Evolutionary conservation across 2,888 invertebrate genomes (phyloP).

Genomic region (Pardosa pseudoannulata): DNA sequence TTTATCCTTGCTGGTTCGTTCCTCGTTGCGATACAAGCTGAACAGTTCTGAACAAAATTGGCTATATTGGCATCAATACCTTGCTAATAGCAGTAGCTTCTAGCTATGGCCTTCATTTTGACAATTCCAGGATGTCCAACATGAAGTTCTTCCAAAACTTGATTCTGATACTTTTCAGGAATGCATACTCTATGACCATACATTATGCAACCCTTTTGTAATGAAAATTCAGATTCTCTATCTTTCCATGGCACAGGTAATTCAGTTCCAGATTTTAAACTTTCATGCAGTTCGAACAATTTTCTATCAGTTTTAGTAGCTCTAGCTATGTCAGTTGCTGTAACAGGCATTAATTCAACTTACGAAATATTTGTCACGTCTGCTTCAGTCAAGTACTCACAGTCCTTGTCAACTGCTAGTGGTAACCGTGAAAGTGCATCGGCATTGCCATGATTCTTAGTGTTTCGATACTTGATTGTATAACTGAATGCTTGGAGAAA

Average conservation of each 20-base stretch:
- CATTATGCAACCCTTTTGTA: too few species aligned
- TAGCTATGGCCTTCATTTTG: too few species aligned
- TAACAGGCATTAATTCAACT: constrained; percentile 46
- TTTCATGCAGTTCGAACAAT: constrained; percentile 53
- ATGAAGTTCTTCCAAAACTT: too few species aligned
- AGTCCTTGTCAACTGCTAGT: constrained; percentile 44
- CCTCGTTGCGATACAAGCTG: constrained; percentile 33
- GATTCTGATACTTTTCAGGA: too few species aligned
- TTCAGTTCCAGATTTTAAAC: too few species aligned
- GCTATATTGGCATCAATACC: too few species aligned
- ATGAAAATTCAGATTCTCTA: too few species aligned
- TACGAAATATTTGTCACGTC: constrained; percentile 50
- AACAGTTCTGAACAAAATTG: constrained; percentile 41
- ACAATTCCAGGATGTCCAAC: too few species aligned
- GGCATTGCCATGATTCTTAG: constrained; percentile 37
- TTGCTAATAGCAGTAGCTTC: too few species aligned
- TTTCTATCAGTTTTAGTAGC: constrained; percentile 56
- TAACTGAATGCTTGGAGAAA: constrained; percentile 51
- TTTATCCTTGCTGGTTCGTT: constrained; percentile 40
- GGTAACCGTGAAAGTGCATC: constrained; percentile 46
- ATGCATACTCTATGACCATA: too few species aligned
- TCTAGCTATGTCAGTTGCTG: constrained; percentile 57
- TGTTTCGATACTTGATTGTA: constrained; percentile 51
- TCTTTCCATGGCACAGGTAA: too few species aligned
- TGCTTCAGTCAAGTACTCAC: constrained; percentile 50